Evolutionary conservation across 2,888 invertebrate genomes (phyloP).

Genomic region (Phyllotreta striolata): DNA sequence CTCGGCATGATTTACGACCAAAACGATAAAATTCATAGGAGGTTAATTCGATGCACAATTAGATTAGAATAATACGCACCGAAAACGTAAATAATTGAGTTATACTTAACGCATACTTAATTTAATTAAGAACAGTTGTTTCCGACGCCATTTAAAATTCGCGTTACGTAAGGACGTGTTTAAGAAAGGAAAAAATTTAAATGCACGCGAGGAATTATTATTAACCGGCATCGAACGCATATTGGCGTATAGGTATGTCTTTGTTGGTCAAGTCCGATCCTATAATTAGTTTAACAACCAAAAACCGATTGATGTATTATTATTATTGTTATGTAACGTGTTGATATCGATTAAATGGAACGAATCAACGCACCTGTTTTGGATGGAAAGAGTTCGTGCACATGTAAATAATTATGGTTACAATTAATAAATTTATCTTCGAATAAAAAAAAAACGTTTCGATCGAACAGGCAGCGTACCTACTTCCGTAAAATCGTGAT

Average conservation of each 20-base stretch:
- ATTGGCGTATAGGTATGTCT: slow-evolving; percentile 9
- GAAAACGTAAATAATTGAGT: slow-evolving; percentile 1
- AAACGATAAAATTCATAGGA: no score
- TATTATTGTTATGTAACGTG: slow-evolving; percentile 11
- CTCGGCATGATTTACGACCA: no score
- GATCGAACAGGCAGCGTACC: background rate
- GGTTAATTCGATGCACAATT: background rate
- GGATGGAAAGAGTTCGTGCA: background rate
- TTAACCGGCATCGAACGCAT: slow-evolving; percentile 6
- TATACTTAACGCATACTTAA: slow-evolving; percentile 7
- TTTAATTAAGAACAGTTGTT: slow-evolving; percentile 7
- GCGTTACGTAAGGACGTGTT: slow-evolving; percentile 25
- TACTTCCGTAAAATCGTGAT: no score
- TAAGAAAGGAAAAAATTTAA: slow-evolving; percentile 9
- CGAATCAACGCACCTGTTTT: slow-evolving; percentile 13
- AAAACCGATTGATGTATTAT: slow-evolving; percentile 12
- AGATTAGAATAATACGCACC: background rate
- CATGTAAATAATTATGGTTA: background rate
- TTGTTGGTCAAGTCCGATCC: slow-evolving; percentile 7
- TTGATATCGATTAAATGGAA: slow-evolving; percentile 1
- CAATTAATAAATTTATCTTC: slow-evolving; percentile 4
- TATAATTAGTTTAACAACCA: slow-evolving; percentile 9
- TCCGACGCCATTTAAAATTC: slow-evolving; percentile 7
- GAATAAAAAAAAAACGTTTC: slow-evolving; percentile 2
- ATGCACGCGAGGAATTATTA: slow-evolving; percentile 9